A percentile compares a stretch with the other conserved stretches of the same genome.
phyloP scores from a whole-genome alignment of 92 coral and sea anemone genomes.

The Zoanthus solanderi region DNA sequence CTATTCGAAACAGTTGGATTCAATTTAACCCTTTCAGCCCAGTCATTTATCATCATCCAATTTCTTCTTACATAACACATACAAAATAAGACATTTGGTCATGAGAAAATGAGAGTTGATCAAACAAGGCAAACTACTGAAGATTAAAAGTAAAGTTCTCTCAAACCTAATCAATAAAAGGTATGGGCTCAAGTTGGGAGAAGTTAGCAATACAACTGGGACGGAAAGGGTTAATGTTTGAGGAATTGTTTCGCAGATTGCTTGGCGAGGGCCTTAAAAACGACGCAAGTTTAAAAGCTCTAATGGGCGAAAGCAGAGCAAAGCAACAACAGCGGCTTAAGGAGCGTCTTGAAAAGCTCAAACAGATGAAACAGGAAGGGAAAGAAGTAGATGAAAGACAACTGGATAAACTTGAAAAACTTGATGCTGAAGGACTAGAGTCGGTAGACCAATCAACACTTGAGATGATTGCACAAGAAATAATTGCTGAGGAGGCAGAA shows the following conservation, averaged over 20 bases:
- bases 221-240: too few relatives aligned
- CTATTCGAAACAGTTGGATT: too few relatives aligned
- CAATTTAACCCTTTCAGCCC: too few relatives aligned
- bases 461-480: slow-evolving; percentile 70
- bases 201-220: too few relatives aligned
- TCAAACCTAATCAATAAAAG: too few relatives aligned
- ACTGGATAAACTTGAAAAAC: slow-evolving; percentile 84
- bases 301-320: slow-evolving; percentile 92
- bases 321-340: slow-evolving; percentile 83
- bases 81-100: too few relatives aligned
- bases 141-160: too few relatives aligned
- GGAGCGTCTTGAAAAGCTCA: slow-evolving; percentile 83
- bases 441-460: slow-evolving; percentile 76
- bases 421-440: slow-evolving; percentile 84
- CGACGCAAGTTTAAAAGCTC: slow-evolving; percentile 85
- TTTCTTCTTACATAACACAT: too few relatives aligned
- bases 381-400: slow-evolving; percentile 82
- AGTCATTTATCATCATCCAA: too few relatives aligned
- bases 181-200: too few relatives aligned
- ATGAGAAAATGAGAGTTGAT: too few relatives aligned
- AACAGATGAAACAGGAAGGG: slow-evolving; percentile 83
- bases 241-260: slow-evolving; percentile 48
- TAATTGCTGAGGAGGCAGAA: slow-evolving; percentile 62
- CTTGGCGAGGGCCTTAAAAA: slow-evolving; percentile 95
- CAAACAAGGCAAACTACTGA: too few relatives aligned